These are phyloP conservation scores for Drosophila truncata DNA, from an alignment of 1,140 invertebrate genomes.

Conservation along the genomic window DNA sequence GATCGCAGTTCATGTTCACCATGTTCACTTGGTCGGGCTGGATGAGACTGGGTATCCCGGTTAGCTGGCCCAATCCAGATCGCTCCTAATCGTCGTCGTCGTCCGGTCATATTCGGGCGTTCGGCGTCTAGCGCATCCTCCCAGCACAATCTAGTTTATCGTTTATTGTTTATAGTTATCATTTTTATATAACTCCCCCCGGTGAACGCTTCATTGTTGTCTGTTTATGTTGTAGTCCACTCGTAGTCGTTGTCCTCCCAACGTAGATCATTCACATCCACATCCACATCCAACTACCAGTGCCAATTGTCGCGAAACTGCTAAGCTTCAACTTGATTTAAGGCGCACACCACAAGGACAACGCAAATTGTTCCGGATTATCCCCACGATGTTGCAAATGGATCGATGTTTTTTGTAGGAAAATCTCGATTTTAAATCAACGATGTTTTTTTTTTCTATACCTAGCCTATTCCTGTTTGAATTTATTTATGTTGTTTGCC, in stretches of 20 bases:
- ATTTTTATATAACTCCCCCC: constrained; percentile 50
- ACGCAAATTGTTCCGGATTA: constrained; percentile 5
- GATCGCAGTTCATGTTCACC: constrained; percentile 34
- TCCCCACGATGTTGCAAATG: background rate
- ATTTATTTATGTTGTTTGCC: constrained; percentile 59
- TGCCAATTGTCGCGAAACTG: constrained; percentile 66
- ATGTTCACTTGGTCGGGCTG: constrained; percentile 26
- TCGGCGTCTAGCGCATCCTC: constrained; percentile 51
- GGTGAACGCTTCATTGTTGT: constrained; percentile 71
- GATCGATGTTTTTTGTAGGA: background rate
- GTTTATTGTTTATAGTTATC: constrained; percentile 13
- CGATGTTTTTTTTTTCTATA: constrained; percentile 1
- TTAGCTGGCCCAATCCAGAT: constrained; percentile 26
- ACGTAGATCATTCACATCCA: constrained; percentile 50
- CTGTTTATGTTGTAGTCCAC: constrained; percentile 59
- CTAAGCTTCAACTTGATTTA: constrained; percentile 15
- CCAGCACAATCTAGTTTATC: constrained; percentile 54
- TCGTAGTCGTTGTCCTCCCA: constrained; percentile 38
- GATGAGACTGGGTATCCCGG: constrained; percentile 10
- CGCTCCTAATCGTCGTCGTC: constrained; percentile 14
- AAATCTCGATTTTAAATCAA: background rate
- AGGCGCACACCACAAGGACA: constrained; percentile 7
- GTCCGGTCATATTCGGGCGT: constrained; percentile 20
- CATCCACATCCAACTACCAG: constrained; percentile 56
- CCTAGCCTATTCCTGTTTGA: constrained; percentile 29